These are phyloP conservation scores for Colius striatus DNA, from an alignment of 2,113 vertebrate genomes.

Conservation along the genomic window DNA sequence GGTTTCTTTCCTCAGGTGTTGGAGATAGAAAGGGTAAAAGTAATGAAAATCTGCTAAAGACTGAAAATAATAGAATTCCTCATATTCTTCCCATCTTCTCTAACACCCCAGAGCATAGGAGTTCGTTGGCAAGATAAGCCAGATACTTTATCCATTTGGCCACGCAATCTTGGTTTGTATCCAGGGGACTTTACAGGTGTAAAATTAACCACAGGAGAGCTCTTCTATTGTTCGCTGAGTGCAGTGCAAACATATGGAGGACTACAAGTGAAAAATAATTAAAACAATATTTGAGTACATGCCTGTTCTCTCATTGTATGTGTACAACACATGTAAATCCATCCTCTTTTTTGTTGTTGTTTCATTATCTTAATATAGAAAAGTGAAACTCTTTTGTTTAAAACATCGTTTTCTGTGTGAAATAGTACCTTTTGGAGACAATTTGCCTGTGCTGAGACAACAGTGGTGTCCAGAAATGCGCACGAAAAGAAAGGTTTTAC, in stretches of 20 bases:
- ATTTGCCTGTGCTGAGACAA: background rate
- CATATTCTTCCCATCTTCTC: constrained; percentile 5
- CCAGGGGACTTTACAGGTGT: constrained; percentile 67
- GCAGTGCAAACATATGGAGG: constrained; percentile 69
- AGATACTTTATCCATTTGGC: constrained; percentile 52
- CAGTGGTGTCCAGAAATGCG: background rate
- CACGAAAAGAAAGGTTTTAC: constrained; percentile 19
- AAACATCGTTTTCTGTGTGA: background rate
- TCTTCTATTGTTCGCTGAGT: constrained; percentile 69
- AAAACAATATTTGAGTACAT: constrained; percentile 38
- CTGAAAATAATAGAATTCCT: constrained; percentile 43
- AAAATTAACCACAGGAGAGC: constrained; percentile 62
- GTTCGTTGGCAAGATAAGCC: constrained; percentile 56
- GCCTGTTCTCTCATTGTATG: constrained; percentile 26
- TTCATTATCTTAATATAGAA: background rate
- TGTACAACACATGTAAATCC: background rate
- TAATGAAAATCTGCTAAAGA: constrained; percentile 51
- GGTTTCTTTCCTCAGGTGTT: background rate
- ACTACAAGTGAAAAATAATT: constrained; percentile 56
- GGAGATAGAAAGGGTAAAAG: background rate
- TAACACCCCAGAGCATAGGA: constrained; percentile 32
- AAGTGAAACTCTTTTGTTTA: background rate
- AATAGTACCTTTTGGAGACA: background rate
- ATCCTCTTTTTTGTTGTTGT: background rate
- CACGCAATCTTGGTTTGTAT: constrained; percentile 16